Evolutionary conservation across 2,888 invertebrate genomes (phyloP).

Genomic region (Rhaphigaster nebulosa): DNA sequence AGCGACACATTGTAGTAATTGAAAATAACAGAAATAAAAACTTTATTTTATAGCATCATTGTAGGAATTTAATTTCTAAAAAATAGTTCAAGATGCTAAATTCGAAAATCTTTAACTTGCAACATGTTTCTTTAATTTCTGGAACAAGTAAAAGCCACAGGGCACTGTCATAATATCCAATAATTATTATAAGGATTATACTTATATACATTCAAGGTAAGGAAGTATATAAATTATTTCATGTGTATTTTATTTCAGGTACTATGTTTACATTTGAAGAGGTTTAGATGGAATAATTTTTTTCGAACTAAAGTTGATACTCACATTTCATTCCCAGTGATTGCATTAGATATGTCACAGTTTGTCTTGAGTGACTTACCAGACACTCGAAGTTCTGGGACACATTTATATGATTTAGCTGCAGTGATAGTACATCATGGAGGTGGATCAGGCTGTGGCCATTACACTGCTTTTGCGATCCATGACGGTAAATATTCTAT

Average conservation of each 20-base stretch:
- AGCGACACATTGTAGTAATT: too few relatives aligned
- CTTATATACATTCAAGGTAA: too few relatives aligned
- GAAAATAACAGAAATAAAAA: too few relatives aligned
- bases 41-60: too few relatives aligned
- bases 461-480: constrained; percentile 87
- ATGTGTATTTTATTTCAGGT: constrained; percentile 70
- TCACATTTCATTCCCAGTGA: constrained; percentile 82
- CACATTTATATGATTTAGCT: constrained; percentile 82
- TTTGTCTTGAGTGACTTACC: constrained; percentile 79
- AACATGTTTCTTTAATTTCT: too few relatives aligned
- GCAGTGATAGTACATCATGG: constrained; percentile 88
- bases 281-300: constrained; percentile 86
- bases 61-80: too few relatives aligned
- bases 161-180: too few relatives aligned
- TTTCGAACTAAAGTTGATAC: constrained; percentile 86
- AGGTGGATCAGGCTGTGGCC: constrained; percentile 86
- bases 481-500: constrained; percentile 72
- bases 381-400: constrained; percentile 77
- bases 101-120: too few relatives aligned
- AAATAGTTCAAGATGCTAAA: too few relatives aligned
- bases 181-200: too few relatives aligned
- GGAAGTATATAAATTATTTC: constrained; percentile 39
- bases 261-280: constrained; percentile 84
- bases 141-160: too few relatives aligned
- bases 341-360: constrained; percentile 82